Percentiles rank a stretch among this genome's conserved stretches.
phyloP scores from a whole-genome alignment of 2,888 invertebrate species.

The Amphipoea oculea region DNA sequence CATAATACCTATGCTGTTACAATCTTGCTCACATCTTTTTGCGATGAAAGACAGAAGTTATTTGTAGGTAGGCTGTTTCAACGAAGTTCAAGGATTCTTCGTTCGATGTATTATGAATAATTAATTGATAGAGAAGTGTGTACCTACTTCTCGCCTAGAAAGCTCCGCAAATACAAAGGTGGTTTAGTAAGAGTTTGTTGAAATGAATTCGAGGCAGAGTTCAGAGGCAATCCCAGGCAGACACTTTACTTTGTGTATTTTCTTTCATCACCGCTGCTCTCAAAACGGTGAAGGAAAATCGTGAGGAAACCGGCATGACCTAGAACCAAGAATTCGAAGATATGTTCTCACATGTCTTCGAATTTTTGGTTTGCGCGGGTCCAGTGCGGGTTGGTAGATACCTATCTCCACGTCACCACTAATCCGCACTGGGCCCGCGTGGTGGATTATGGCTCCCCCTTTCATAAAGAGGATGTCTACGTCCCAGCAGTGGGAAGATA shows the following conservation, averaged over 20 bases:
- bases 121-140: constrained; percentile 8
- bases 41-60: background rate
- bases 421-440: background rate
- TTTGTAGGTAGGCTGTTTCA: background rate
- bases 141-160: background rate
- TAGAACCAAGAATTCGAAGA: background rate
- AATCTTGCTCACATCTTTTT: background rate
- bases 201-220: too few relatives aligned
- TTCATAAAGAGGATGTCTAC: too few relatives aligned
- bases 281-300: background rate
- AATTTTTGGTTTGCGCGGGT: too few relatives aligned
- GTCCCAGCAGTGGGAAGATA: background rate
- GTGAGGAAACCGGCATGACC: background rate
- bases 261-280: background rate
- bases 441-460: too few relatives aligned
- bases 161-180: background rate
- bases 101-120: constrained; percentile 39
- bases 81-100: constrained; percentile 22
- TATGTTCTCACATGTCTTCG: background rate
- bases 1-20: background rate
- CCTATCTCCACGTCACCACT: background rate
- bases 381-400: too few relatives aligned
- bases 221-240: background rate
- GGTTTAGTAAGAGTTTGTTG: background rate
- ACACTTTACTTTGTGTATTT: background rate